Percentiles rank a stretch among this genome's conserved stretches.
Evolutionary conservation across 2,113 vertebrate genomes (phyloP).

Genomic region (Ibidorhyncha struthersii): DNA sequence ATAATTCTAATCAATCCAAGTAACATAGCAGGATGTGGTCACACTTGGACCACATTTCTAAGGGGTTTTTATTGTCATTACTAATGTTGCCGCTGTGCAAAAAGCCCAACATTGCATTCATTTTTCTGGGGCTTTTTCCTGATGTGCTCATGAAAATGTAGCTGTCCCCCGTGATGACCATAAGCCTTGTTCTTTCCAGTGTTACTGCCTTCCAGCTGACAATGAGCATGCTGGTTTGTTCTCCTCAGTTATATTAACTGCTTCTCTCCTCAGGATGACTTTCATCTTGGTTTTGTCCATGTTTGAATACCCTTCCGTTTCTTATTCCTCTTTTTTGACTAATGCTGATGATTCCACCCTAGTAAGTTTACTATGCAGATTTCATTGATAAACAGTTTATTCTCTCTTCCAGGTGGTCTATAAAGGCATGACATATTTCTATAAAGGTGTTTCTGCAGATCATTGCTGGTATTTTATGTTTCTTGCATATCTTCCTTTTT

Average conservation of each 20-base stretch:
- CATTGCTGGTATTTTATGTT: not conserved
- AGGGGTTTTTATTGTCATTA: not conserved
- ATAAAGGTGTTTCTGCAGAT: not conserved
- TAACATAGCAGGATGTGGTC: not conserved
- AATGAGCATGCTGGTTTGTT: not conserved
- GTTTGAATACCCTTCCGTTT: not conserved
- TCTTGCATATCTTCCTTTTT: not conserved
- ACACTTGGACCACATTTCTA: not conserved
- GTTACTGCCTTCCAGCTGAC: not conserved
- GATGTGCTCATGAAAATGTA: not conserved
- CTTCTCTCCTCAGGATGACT: not conserved
- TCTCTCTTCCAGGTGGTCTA: not conserved
- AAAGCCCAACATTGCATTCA: not conserved
- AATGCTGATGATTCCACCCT: not conserved
- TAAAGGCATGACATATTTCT: not conserved
- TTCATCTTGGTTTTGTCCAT: not conserved
- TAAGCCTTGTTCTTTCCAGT: not conserved
- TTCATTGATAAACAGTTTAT: not conserved
- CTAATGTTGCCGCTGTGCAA: not conserved
- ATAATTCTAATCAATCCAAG: not conserved
- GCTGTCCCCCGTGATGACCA: not conserved
- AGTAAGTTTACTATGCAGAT: not conserved
- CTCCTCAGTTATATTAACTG: not conserved
- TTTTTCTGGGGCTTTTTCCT: not conserved
- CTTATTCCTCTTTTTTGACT: not conserved